Evolutionary conservation across 2,797 vertebrate species (phyloP).

Genomic region (Odontamblyopus lacepedii): DNA sequence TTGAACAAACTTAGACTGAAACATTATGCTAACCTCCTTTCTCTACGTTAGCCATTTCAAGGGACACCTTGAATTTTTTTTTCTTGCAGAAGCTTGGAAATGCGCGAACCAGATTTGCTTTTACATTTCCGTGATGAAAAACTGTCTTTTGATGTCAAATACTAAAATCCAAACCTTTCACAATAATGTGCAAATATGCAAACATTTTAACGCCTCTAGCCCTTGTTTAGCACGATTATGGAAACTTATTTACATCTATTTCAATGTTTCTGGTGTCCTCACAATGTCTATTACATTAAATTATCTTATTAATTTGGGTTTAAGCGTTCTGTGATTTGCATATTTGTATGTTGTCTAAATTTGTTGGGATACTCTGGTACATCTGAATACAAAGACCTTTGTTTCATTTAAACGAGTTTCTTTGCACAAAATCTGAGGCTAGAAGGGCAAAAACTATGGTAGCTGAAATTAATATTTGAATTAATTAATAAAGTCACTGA

Average conservation of each 20-base stretch:
- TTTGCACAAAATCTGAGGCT: slow-evolving; percentile 28
- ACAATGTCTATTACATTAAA: background rate
- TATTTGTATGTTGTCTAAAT: slow-evolving; percentile 56
- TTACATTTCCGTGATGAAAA: slow-evolving; percentile 42
- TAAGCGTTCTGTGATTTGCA: slow-evolving; percentile 45
- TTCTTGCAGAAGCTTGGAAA: slow-evolving; percentile 59
- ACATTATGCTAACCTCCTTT: slow-evolving; percentile 74
- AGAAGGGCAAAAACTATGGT: slow-evolving; percentile 66
- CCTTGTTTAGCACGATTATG: too few relatives aligned
- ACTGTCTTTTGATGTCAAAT: slow-evolving; percentile 42
- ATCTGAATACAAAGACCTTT: slow-evolving; percentile 21
- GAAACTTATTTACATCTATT: too few relatives aligned
- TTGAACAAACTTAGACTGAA: slow-evolving; percentile 83
- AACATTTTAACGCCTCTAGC: background rate
- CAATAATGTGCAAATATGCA: slow-evolving; percentile 56
- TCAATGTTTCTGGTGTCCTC: background rate
- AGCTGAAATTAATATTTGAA: slow-evolving; percentile 80
- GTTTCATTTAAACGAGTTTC: background rate
- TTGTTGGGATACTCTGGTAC: slow-evolving; percentile 52
- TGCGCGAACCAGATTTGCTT: slow-evolving; percentile 44
- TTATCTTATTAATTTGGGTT: background rate
- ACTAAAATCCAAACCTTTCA: slow-evolving; percentile 34
- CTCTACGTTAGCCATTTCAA: slow-evolving; percentile 62
- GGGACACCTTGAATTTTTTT: slow-evolving; percentile 63
- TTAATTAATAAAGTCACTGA: background rate